These are phyloP conservation scores for Idaea straminata DNA, from an alignment of 2,888 invertebrate genomes.

Conservation along the genomic window DNA sequence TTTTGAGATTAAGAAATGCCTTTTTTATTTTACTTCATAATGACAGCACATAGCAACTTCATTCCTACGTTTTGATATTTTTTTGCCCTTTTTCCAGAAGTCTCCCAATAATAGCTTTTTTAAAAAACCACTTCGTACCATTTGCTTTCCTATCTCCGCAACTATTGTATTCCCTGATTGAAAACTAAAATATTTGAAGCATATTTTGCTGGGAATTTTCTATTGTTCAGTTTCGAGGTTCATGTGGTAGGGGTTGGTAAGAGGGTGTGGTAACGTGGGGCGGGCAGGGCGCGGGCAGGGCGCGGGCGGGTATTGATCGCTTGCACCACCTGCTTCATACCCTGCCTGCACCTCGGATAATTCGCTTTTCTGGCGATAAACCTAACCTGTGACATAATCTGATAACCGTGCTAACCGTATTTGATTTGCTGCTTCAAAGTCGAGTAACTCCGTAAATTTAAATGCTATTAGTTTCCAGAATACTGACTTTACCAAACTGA, in stretches of 20 bases:
- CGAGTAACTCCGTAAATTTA: background rate
- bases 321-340: slow-evolving; percentile 54
- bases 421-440: background rate
- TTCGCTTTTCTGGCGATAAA: slow-evolving; percentile 34
- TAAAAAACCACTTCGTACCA: too few relatives aligned
- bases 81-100: too few relatives aligned
- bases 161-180: background rate
- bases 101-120: too few relatives aligned
- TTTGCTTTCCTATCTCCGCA: background rate
- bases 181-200: background rate
- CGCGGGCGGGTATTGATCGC: slow-evolving; percentile 58
- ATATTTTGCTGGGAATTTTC: slow-evolving; percentile 7
- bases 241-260: slow-evolving; percentile 19
- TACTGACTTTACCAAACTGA: too few relatives aligned
- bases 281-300: slow-evolving; percentile 23
- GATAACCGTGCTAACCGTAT: slow-evolving; percentile 8
- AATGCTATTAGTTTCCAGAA: too few relatives aligned
- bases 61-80: too few relatives aligned
- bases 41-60: too few relatives aligned
- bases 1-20: too few relatives aligned
- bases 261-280: slow-evolving; percentile 18
- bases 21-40: too few relatives aligned
- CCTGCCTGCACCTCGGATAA: slow-evolving; percentile 50
- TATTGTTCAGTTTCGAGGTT: slow-evolving; percentile 16
- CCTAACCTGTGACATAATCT: slow-evolving; percentile 13